Evolutionary conservation across 2,888 invertebrate species (phyloP).

Genomic region (Drosophila multiciliata): DNA sequence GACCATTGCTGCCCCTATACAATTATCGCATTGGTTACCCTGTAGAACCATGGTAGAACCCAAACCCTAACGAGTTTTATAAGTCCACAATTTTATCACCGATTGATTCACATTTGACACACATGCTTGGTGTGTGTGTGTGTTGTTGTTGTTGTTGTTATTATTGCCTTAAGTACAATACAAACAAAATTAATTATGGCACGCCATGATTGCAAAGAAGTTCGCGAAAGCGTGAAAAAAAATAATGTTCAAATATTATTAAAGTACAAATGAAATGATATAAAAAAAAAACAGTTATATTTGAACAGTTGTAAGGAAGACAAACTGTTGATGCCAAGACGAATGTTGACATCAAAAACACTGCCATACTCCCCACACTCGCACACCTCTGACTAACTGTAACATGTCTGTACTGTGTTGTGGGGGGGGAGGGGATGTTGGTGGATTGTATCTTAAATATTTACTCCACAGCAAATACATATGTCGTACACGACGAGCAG

Average conservation of each 20-base stretch:
- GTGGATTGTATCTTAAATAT: constrained; percentile 15
- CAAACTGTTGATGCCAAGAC: constrained; percentile 21
- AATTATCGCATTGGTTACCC: constrained; percentile 13
- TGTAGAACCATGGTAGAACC: neutral
- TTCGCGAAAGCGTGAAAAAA: constrained; percentile 37
- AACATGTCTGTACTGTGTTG: neutral
- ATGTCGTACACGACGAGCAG: neutral
- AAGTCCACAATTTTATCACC: constrained; percentile 34
- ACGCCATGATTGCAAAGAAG: constrained; percentile 54
- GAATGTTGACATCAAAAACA: constrained; percentile 9
- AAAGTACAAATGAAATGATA: constrained; percentile 24
- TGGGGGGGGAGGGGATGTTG: neutral
- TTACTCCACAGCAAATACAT: constrained; percentile 11
- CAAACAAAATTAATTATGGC: constrained; percentile 69
- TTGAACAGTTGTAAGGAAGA: constrained; percentile 77
- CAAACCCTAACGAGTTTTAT: constrained; percentile 13
- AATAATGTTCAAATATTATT: constrained; percentile 48
- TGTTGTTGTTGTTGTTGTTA: constrained; percentile 31
- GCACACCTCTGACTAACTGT: constrained; percentile 13
- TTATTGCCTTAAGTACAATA: constrained; percentile 58
- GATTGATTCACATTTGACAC: constrained; percentile 40
- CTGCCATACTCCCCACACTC: too few relatives aligned
- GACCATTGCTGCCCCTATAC: constrained; percentile 5
- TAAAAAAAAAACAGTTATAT: constrained; percentile 38
- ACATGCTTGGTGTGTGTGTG: neutral